phyloP scores from a whole-genome alignment of 2,797 vertebrate genomes.

The Brachyrhaphis roseni region DNA sequence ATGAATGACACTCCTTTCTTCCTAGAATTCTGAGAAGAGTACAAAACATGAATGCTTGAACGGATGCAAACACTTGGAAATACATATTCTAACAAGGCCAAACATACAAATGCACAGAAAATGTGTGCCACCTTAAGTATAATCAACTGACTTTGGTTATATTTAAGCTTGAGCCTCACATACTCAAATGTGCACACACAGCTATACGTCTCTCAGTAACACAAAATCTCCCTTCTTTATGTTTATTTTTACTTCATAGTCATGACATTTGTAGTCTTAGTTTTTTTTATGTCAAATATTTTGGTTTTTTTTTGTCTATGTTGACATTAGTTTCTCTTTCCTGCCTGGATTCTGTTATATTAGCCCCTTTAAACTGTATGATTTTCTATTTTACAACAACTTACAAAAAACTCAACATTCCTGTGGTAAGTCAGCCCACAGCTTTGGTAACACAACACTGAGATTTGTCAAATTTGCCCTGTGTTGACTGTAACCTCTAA shows the following conservation, averaged over 20 bases:
- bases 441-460: background rate
- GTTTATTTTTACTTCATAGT: constrained; percentile 31
- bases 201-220: background rate
- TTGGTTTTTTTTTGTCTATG: constrained; percentile 20
- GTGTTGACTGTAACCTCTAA: background rate
- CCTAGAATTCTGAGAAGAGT: constrained; percentile 15
- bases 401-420: background rate
- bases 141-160: constrained; percentile 18
- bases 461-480: background rate
- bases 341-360: constrained; percentile 3
- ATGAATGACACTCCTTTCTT: constrained; percentile 5
- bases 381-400: background rate
- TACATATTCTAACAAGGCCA: background rate
- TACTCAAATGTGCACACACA: background rate
- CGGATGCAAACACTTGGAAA: background rate
- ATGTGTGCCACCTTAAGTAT: constrained; percentile 11
- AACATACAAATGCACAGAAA: background rate
- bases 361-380: background rate
- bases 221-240: constrained; percentile 21
- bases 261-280: constrained; percentile 37
- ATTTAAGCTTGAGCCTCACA: constrained; percentile 13
- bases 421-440: background rate
- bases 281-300: constrained; percentile 11
- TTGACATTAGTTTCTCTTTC: constrained; percentile 8
- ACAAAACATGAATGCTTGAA: constrained; percentile 14